Evolutionary conservation across 2,797 vertebrate genomes (phyloP), one percentile per base, ranked within the genome.

Genomic region (Sternotherus odoratus): DNA sequence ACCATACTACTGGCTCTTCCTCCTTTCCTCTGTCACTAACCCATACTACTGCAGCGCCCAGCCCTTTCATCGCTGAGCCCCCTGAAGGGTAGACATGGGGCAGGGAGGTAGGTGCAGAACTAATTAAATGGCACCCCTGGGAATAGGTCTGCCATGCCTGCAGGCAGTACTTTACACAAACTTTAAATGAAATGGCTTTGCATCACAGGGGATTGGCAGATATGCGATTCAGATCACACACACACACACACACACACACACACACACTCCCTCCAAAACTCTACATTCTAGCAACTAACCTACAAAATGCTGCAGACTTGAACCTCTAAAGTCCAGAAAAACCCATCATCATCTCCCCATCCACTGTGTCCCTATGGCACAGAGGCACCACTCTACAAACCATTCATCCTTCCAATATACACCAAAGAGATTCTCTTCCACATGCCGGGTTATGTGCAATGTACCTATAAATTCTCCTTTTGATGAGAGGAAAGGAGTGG

Each of bases 381-480:
- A 17, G 54, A 12, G 28, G 11, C 21, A 9, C 0, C 0, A 0
- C 30, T 0, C 0, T 8, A 1, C 0, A 3, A 1, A 23, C 30
- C n/a, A 36, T 66, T 66, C 63, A 11, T n/a, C 17, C n/a, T 66
- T 66, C 63, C 63, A 23, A 66, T 36, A 19, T 6, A 1, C 8
- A 2, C 10, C 1, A 0, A 1, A 63, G 33, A 30, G 2, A 36
- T 46, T 6, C 8, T 19, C 5, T 5, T 6, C 43, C 36, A 57
- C 2, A 0, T 0, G 0, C 0, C 7, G 66, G 69, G 19, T 77
- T 1, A 0, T 0, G 2, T 28, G 48, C 15, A 5, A 23, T 24
- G 50, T 8, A 48, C 0, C 77, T 91, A 48, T 75, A 6, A 0
- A 21, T 66, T 66, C n/a, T 66, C 3, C 43, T 54, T 3, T 16